A percentile compares a stretch with the other conserved stretches of the same genome.
Evolutionary conservation across 2,797 vertebrate genomes (phyloP).

Genomic region (Oryzias sinensis): DNA sequence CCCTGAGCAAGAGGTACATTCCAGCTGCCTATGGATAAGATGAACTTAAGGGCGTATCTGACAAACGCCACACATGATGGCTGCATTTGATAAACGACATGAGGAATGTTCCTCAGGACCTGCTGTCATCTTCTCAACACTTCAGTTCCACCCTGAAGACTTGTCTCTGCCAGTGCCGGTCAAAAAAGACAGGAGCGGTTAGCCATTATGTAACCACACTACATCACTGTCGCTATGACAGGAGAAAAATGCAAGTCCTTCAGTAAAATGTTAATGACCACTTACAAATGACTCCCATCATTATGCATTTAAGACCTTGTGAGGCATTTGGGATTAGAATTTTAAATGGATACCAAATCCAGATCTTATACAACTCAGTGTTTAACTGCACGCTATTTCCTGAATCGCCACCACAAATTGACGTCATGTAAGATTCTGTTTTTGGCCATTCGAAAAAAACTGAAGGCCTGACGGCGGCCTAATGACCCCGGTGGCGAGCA

Average conservation of each 20-base stretch:
- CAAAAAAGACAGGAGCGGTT: constrained; percentile 28
- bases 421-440: constrained; percentile 8
- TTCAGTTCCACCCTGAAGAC: constrained; percentile 31
- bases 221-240: constrained; percentile 34
- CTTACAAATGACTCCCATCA: constrained; percentile 55
- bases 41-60: constrained; percentile 33
- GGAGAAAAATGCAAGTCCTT: constrained; percentile 40
- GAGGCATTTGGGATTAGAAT: constrained; percentile 31
- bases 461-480: neutral
- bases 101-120: constrained; percentile 2
- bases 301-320: constrained; percentile 40
- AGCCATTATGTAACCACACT: constrained; percentile 54
- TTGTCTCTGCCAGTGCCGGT: constrained; percentile 37
- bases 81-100: constrained; percentile 11
- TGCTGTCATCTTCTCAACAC: constrained; percentile 16
- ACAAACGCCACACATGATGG: constrained; percentile 26
- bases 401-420: constrained; percentile 19
- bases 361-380: constrained; percentile 34
- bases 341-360: constrained; percentile 19
- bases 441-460: constrained; percentile 8
- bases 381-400: constrained; percentile 16
- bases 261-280: constrained; percentile 60
- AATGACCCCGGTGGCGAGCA: neutral
- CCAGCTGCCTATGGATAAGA: constrained; percentile 21
- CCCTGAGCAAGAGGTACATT: constrained; percentile 13